Conservation (phyloP, 2,797 vertebrate species). For the Prunella strophiata region DNA sequence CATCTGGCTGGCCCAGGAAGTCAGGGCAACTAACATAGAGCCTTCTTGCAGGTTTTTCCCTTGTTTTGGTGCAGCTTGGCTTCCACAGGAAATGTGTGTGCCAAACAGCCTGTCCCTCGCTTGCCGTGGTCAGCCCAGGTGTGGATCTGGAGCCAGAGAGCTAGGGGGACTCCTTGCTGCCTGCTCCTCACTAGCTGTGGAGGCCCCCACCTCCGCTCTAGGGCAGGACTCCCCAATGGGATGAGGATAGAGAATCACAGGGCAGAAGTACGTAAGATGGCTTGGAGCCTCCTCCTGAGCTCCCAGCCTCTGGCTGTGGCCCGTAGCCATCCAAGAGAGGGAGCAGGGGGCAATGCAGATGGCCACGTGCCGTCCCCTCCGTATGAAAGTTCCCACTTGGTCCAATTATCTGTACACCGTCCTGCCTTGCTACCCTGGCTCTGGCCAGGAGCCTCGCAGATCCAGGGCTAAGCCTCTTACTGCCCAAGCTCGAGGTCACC, state of each 20-base stretch:
- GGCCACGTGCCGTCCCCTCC: rapidly evolving
- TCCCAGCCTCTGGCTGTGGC: neutral
- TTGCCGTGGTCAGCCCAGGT: neutral
- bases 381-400: constrained; percentile 45
- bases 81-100: constrained; percentile 35
- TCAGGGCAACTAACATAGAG: neutral
- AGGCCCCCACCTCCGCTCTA: neutral
- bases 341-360: neutral
- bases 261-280: neutral
- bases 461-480: constrained; percentile 58
- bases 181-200: neutral
- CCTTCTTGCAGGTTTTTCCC: neutral
- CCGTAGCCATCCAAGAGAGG: neutral
- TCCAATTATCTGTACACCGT: constrained; percentile 15
- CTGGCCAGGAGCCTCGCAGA: neutral
- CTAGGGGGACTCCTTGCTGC: neutral
- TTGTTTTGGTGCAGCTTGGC: neutral
- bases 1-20: constrained; percentile 38
- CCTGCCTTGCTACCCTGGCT: neutral
- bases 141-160: neutral
- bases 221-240: rapidly evolving
- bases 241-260: neutral
- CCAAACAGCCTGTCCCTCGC: neutral
- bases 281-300: neutral
- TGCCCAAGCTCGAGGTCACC: neutral